phyloP scores from a whole-genome alignment of 2,797 vertebrate species.

The Dallia pectoralis region DNA sequence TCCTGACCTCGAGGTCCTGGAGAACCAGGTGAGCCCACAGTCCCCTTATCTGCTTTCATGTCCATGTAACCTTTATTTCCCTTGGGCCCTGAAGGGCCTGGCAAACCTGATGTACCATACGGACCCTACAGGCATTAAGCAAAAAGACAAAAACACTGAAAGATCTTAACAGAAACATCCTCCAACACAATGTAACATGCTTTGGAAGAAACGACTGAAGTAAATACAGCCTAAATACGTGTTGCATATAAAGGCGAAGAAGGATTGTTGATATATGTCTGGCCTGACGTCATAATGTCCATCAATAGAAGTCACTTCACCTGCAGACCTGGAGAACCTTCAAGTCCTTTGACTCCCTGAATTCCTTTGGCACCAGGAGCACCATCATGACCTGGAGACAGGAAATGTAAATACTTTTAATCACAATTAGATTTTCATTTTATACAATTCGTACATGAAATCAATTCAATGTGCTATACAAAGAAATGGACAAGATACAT shows the following conservation, averaged over 20 bases:
- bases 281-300: background rate
- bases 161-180: background rate
- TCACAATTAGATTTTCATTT: too few relatives aligned
- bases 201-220: too few relatives aligned
- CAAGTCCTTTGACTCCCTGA: conserved; percentile 47
- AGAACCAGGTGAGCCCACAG: conserved; percentile 34
- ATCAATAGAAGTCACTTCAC: conserved; percentile 31
- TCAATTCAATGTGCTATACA: too few relatives aligned
- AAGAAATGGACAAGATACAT: too few relatives aligned
- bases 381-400: conserved; percentile 51
- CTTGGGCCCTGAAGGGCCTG: conserved; percentile 42
- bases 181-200: background rate
- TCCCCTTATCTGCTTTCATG: conserved; percentile 52
- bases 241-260: background rate
- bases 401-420: background rate
- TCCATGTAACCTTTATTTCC: conserved; percentile 58
- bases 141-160: background rate
- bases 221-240: background rate
- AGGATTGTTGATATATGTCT: background rate
- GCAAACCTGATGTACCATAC: conserved; percentile 50
- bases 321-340: conserved; percentile 53
- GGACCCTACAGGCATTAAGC: conserved; percentile 47
- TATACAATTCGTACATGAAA: too few relatives aligned
- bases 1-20: conserved; percentile 38
- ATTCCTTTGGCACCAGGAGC: conserved; percentile 48